Conservation (phyloP, 30 jellyfish, hydroid and myxozoan species). For the Aurelia sp. region DNA sequence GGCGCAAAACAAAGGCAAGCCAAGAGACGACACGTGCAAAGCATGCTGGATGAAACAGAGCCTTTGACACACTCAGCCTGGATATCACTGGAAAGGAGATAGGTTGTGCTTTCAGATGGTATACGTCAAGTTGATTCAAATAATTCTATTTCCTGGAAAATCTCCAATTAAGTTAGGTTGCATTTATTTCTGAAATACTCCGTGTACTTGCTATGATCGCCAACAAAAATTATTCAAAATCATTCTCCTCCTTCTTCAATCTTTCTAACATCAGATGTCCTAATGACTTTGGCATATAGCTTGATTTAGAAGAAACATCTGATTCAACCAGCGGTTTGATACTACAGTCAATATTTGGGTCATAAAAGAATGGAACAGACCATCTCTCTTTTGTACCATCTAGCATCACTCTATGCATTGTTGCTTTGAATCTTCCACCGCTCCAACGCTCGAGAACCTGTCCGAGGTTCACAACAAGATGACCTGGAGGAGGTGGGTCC, state of each 20-base stretch:
- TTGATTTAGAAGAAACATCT: neutral
- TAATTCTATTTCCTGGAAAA: too few species aligned
- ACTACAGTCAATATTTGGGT: slow-evolving; percentile 54
- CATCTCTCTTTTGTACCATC: slow-evolving; percentile 34
- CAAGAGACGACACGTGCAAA: too few species aligned
- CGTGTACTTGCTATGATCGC: too few species aligned
- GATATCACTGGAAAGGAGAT: too few species aligned
- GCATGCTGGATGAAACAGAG: too few species aligned
- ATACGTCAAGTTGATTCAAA: too few species aligned
- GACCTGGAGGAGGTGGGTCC: slow-evolving; percentile 44
- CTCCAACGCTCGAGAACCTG: slow-evolving; percentile 73
- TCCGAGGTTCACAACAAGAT: slow-evolving; percentile 51
- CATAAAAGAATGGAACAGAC: slow-evolving; percentile 64
- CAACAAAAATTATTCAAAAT: slow-evolving; percentile 20
- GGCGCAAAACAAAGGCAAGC: too few species aligned
- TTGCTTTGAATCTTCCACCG: slow-evolving; percentile 45
- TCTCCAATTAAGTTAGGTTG: too few species aligned
- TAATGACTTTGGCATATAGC: neutral
- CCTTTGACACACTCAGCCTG: too few species aligned
- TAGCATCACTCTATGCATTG: slow-evolving; percentile 63
- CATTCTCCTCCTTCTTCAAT: slow-evolving; percentile 32
- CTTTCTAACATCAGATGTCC: slow-evolving; percentile 52
- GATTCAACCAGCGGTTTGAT: slow-evolving; percentile 24
- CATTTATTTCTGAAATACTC: too few species aligned
- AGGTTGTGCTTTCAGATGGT: too few species aligned